Percentiles rank a stretch among this genome's conserved stretches.
Conservation (phyloP, 1,140 invertebrate species). For the Steinernema khuongi region DNA sequence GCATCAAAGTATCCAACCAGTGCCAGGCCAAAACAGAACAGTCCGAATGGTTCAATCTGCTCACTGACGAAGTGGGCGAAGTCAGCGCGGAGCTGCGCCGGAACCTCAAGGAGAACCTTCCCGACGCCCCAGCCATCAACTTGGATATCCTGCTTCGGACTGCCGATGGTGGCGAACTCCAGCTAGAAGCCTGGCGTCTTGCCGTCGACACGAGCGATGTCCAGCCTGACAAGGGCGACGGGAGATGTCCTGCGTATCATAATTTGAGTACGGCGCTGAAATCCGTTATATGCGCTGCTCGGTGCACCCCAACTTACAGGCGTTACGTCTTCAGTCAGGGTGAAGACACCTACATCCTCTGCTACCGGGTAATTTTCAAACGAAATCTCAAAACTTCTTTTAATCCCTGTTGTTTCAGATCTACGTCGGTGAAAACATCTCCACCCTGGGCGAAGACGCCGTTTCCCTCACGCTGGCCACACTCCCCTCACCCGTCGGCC, state of each 20-base stretch:
- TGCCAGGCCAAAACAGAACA: background rate
- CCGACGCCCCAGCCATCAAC: background rate
- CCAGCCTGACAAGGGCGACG: constrained; percentile 1
- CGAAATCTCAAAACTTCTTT: background rate
- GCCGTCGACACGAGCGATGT: background rate
- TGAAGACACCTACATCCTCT: background rate
- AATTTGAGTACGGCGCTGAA: constrained; percentile 13
- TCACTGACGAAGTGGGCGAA: constrained; percentile 9
- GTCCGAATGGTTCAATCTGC: constrained; percentile 19
- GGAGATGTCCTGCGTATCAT: background rate
- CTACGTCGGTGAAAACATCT: background rate
- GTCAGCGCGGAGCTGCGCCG: background rate
- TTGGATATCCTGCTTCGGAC: constrained; percentile 10
- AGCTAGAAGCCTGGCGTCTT: constrained; percentile 8
- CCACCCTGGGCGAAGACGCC: background rate
- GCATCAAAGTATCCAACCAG: background rate
- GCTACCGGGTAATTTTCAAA: background rate
- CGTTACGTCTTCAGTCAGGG: constrained; percentile 9
- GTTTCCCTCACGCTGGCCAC: background rate
- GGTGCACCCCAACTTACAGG: constrained; percentile 7
- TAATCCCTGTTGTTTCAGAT: background rate
- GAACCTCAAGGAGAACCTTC: background rate
- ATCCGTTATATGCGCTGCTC: background rate
- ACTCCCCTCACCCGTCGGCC: background rate
- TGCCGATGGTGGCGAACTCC: background rate